These are phyloP conservation scores for Megaleporinus macrocephalus DNA, from an alignment of 2,113 vertebrate genomes.

Conservation along the genomic window DNA sequence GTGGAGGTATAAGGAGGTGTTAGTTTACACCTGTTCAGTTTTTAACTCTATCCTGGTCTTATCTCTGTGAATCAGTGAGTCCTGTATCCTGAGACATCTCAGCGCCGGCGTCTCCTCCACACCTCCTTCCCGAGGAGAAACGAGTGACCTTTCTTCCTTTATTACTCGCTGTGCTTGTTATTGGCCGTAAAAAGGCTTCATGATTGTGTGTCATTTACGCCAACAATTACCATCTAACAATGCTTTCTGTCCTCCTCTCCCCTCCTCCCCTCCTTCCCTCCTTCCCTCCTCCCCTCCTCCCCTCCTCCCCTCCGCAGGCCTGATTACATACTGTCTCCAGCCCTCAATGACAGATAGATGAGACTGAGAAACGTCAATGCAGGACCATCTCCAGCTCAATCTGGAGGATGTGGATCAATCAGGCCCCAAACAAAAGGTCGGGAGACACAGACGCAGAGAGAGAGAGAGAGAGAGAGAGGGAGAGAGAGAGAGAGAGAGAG, in stretches of 20 bases:
- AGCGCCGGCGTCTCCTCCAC: background rate
- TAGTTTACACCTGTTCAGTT: no score
- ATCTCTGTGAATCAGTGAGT: constrained; percentile 32
- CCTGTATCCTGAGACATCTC: constrained; percentile 40
- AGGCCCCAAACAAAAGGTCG: constrained; percentile 44
- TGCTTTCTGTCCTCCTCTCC: constrained; percentile 30
- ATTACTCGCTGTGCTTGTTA: constrained; percentile 9
- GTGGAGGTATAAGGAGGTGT: no score
- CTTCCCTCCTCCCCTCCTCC: no score
- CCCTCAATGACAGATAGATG: constrained; percentile 34
- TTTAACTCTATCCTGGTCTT: background rate
- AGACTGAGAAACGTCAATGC: constrained; percentile 49
- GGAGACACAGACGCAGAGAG: background rate
- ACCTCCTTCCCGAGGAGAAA: constrained; percentile 31
- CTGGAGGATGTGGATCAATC: constrained; percentile 49
- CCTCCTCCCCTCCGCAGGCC: constrained; percentile 25
- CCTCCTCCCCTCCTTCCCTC: background rate
- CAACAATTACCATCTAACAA: constrained; percentile 50
- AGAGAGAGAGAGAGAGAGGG: background rate
- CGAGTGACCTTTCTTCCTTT: constrained; percentile 40
- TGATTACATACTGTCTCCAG: constrained; percentile 54
- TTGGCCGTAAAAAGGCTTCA: constrained; percentile 21
- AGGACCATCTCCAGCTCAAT: constrained; percentile 37
- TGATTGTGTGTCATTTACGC: constrained; percentile 56
- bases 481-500: background rate